Conservation (phyloP, 2,797 vertebrate genomes). For the Mormyrus hasselquistii region DNA sequence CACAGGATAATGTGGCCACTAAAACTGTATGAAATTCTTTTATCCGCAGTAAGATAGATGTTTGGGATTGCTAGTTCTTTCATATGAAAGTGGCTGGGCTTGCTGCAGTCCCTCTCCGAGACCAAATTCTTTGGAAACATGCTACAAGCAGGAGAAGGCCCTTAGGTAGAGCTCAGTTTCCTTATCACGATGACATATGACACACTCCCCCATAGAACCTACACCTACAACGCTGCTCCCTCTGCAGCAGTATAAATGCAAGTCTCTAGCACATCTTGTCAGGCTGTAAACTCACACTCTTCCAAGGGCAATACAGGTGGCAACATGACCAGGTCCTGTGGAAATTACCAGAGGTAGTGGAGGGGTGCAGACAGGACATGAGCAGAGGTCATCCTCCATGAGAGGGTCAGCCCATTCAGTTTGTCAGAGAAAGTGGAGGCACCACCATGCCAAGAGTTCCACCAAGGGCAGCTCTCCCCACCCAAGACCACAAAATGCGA, state of each 20-base stretch:
- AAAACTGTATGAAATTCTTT: too few species aligned
- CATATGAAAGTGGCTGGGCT: too few species aligned
- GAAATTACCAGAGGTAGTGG: neutral
- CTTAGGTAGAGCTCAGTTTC: neutral
- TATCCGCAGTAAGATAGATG: too few species aligned
- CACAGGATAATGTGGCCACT: too few species aligned
- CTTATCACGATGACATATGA: neutral
- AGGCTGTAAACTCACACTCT: neutral
- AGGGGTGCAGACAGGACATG: neutral
- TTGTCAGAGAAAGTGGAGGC: neutral
- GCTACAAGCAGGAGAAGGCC: neutral
- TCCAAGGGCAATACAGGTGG: neutral
- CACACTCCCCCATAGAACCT: neutral
- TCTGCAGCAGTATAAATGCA: neutral
- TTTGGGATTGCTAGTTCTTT: too few species aligned
- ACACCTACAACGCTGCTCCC: neutral
- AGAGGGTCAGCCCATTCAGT: neutral
- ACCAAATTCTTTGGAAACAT: too few species aligned
- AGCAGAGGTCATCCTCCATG: neutral
- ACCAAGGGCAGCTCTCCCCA: neutral
- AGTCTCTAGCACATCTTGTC: neutral
- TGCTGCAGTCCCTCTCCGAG: too few species aligned
- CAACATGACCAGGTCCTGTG: neutral
- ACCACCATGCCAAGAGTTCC: neutral
- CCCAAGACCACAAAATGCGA: neutral